These are phyloP conservation scores for Brachionus sp. DNA, from an alignment of 1,140 invertebrate species.

Conservation along the genomic window DNA sequence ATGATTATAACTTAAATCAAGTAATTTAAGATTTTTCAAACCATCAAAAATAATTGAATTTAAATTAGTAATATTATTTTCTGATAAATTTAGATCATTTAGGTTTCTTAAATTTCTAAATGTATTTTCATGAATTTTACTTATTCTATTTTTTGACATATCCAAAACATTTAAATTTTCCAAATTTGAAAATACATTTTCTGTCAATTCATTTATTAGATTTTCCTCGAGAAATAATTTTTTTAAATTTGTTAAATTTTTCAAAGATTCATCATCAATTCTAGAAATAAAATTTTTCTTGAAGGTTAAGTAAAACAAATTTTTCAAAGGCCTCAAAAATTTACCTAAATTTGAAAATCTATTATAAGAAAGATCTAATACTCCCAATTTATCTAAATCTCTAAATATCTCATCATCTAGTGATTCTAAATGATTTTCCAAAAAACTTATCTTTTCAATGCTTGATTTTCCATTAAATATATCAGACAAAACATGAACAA, in stretches of 20 bases:
- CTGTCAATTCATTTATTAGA: neutral
- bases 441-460: neutral
- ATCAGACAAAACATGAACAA: neutral
- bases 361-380: neutral
- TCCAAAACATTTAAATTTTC: neutral
- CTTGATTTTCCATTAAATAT: neutral
- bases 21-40: neutral
- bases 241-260: neutral
- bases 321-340: neutral
- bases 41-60: neutral
- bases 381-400: neutral
- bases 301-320: neutral
- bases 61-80: neutral
- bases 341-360: neutral
- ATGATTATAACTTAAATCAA: neutral
- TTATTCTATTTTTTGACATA: neutral
- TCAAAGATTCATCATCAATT: neutral
- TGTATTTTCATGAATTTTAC: neutral
- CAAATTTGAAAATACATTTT: neutral
- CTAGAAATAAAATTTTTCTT: neutral
- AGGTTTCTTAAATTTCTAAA: neutral
- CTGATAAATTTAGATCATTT: neutral
- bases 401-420: neutral
- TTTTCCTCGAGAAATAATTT: neutral
- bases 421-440: neutral